These are phyloP conservation scores for Aurelia aurita DNA, from an alignment of 30 jellyfish, hydroid and myxozoan genomes.

Conservation along the genomic window DNA sequence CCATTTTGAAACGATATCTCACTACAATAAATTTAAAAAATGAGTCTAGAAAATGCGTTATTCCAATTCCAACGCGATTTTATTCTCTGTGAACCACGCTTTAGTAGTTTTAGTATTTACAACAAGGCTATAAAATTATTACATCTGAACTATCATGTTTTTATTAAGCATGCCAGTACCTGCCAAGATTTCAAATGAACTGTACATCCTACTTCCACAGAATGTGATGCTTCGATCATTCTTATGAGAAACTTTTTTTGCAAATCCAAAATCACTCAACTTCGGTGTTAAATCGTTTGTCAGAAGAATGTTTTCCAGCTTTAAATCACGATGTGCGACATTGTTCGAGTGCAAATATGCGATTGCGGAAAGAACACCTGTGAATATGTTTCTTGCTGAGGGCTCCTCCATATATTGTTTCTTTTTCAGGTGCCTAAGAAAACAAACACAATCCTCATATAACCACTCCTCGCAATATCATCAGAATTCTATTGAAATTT, in stretches of 20 bases:
- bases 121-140: too few species aligned
- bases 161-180: conserved; percentile 16
- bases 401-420: conserved; percentile 34
- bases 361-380: conserved; percentile 42
- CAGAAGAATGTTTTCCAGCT: conserved; percentile 74
- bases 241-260: conserved; percentile 36
- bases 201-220: conserved; percentile 75
- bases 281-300: conserved; percentile 65
- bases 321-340: conserved; percentile 78
- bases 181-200: conserved; percentile 54
- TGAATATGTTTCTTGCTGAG: conserved; percentile 38
- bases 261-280: conserved; percentile 83
- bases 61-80: too few species aligned
- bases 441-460: neutral
- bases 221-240: conserved; percentile 50
- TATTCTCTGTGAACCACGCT: too few species aligned
- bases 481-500: too few species aligned
- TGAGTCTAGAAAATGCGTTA: too few species aligned
- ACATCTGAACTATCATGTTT: too few species aligned
- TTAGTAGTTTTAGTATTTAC: too few species aligned
- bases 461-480: too few species aligned
- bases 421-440: conserved; percentile 20
- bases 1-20: too few species aligned
- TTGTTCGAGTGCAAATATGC: conserved; percentile 51
- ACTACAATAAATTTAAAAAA: too few species aligned